Percentiles rank a stretch among this genome's conserved stretches.
Evolutionary conservation across 1,140 invertebrate species (phyloP).

Genomic region (Coenobita brevimanus): DNA sequence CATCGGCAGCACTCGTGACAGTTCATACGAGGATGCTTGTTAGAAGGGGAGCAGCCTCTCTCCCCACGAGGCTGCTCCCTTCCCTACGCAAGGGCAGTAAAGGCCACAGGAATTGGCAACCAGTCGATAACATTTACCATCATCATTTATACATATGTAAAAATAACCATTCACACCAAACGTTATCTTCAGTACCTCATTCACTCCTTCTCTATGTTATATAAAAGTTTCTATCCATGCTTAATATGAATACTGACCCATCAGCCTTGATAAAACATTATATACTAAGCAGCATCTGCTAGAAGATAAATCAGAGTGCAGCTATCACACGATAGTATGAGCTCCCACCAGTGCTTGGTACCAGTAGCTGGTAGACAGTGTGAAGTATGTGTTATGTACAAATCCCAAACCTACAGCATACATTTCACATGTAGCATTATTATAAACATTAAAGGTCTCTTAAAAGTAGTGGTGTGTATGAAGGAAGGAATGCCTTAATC

Average conservation of each 20-base stretch:
- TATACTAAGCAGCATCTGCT: slow-evolving; percentile 56
- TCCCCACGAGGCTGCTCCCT: slow-evolving; percentile 65
- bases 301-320: slow-evolving; percentile 45
- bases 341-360: slow-evolving; percentile 56
- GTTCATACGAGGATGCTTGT: slow-evolving; percentile 48
- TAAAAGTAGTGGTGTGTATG: slow-evolving; percentile 64
- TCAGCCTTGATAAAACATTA: slow-evolving; percentile 45
- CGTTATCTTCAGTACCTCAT: slow-evolving; percentile 28
- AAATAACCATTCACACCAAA: slow-evolving; percentile 55
- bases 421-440: slow-evolving; percentile 39
- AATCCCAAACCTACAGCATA: slow-evolving; percentile 53
- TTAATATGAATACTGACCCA: slow-evolving; percentile 60
- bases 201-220: slow-evolving; percentile 50
- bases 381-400: slow-evolving; percentile 55
- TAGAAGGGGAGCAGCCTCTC: slow-evolving; percentile 59
- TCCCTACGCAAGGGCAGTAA: slow-evolving; percentile 61
- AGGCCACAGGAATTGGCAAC: slow-evolving; percentile 62
- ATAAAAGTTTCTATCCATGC: slow-evolving; percentile 52
- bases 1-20: slow-evolving; percentile 37
- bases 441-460: slow-evolving; percentile 50
- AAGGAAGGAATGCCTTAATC: slow-evolving; percentile 66
- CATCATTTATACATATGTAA: slow-evolving; percentile 49
- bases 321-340: slow-evolving; percentile 60
- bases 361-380: slow-evolving; percentile 64
- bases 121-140: slow-evolving; percentile 22